phyloP scores from a whole-genome alignment of 1,140 invertebrate species.

The Chymomyza costata region DNA sequence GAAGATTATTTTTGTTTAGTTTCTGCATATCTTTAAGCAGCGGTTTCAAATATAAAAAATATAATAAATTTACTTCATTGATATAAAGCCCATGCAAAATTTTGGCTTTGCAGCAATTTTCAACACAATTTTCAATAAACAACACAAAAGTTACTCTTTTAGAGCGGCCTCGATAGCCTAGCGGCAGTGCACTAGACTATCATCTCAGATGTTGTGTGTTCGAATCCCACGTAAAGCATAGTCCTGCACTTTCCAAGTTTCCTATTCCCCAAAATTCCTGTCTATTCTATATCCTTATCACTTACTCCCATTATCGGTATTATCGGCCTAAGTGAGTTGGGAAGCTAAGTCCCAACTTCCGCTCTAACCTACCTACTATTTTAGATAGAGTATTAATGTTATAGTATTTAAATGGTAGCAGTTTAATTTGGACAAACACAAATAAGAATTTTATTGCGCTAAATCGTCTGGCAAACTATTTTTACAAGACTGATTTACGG shows the following conservation, averaged over 20 bases:
- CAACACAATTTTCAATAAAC: slow-evolving; percentile 1
- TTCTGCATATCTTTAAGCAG: neutral
- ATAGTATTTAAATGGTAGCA: slow-evolving; percentile 4
- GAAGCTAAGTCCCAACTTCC: too few species aligned
- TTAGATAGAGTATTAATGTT: neutral
- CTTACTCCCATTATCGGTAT: too few species aligned
- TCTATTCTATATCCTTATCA: slow-evolving; percentile 1
- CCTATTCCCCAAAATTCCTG: slow-evolving; percentile 2
- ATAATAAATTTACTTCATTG: neutral
- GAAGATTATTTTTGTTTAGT: neutral
- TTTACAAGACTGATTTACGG: neutral
- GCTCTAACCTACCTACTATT: neutral
- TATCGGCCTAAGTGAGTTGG: too few species aligned
- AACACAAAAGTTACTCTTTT: neutral
- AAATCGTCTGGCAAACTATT: neutral
- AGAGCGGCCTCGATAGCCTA: too few species aligned
- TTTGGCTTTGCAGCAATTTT: neutral
- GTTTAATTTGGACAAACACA: too few species aligned
- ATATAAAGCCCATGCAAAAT: neutral
- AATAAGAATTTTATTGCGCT: neutral
- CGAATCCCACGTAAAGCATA: too few species aligned
- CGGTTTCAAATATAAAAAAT: slow-evolving; percentile 1
- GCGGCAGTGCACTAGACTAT: too few species aligned
- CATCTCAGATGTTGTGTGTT: too few species aligned
- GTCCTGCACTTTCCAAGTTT: too few species aligned